phyloP scores from a whole-genome alignment of 2,797 vertebrate species.

The Rhabdomys pumilio region DNA sequence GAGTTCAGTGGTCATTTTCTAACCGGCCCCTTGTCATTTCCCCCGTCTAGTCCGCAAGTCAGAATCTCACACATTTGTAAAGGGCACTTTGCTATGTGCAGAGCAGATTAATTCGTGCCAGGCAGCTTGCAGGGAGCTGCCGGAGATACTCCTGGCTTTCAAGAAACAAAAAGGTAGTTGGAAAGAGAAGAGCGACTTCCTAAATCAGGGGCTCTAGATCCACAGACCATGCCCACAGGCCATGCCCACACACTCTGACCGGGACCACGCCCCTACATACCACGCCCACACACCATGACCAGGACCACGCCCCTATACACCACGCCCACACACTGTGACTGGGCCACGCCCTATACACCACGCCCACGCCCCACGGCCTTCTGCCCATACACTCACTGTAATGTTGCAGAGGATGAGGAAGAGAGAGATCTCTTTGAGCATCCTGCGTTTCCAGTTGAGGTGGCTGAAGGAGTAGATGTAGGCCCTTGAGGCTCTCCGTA shows the following conservation, averaged over 20 bases:
- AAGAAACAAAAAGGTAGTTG: not conserved
- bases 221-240: not conserved
- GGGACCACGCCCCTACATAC: not conserved
- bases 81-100: not conserved
- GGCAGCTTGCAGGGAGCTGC: not conserved
- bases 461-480: slow-evolving; percentile 85
- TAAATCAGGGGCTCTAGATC: not conserved
- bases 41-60: not conserved
- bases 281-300: no score
- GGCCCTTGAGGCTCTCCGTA: slow-evolving; percentile 84
- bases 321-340: no score
- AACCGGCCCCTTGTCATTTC: not conserved
- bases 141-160: not conserved
- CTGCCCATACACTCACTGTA: slow-evolving; percentile 90
- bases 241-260: no score
- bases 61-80: not conserved
- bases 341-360: no score
- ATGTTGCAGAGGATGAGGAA: slow-evolving; percentile 95
- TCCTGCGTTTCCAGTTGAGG: slow-evolving; percentile 90
- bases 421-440: slow-evolving; percentile 92
- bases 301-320: no score
- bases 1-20: not conserved
- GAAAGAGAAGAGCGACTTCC: not conserved
- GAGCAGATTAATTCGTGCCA: not conserved
- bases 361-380: not conserved